Evolutionary conservation across 2,113 vertebrate species (phyloP).

Genomic region (Tinamus guttatus): DNA sequence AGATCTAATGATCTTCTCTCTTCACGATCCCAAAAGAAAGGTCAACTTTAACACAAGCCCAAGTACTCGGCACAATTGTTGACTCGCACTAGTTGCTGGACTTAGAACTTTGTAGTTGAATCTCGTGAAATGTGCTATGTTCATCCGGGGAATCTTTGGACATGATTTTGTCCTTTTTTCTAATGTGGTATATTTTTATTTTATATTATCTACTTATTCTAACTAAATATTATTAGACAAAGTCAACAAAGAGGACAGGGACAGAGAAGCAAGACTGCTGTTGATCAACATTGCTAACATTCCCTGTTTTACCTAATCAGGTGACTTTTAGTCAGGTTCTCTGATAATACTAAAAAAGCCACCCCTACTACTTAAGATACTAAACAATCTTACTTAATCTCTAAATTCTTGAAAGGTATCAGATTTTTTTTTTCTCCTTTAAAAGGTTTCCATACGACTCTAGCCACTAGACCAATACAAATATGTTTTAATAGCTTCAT

Average conservation of each 20-base stretch:
- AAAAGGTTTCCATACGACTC: background rate
- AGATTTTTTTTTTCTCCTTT: background rate
- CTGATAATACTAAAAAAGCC: background rate
- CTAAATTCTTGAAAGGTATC: background rate
- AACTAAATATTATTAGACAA: background rate
- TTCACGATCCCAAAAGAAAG: background rate
- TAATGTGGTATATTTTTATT: background rate
- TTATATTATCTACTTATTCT: background rate
- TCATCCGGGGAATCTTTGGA: background rate
- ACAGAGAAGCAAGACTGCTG: background rate
- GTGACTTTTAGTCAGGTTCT: background rate
- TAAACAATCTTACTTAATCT: background rate
- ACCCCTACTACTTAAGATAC: background rate
- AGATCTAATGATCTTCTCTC: background rate
- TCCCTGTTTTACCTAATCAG: background rate
- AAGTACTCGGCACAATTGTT: background rate
- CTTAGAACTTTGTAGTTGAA: background rate
- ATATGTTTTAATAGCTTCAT: background rate
- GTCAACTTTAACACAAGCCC: background rate
- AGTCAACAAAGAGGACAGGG: background rate
- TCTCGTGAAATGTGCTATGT: background rate
- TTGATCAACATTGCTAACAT: background rate
- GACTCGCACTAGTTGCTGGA: background rate
- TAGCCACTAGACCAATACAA: background rate
- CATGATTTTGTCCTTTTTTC: background rate